phyloP scores from a whole-genome alignment of 2,888 invertebrate genomes.

The Macaria notata region DNA sequence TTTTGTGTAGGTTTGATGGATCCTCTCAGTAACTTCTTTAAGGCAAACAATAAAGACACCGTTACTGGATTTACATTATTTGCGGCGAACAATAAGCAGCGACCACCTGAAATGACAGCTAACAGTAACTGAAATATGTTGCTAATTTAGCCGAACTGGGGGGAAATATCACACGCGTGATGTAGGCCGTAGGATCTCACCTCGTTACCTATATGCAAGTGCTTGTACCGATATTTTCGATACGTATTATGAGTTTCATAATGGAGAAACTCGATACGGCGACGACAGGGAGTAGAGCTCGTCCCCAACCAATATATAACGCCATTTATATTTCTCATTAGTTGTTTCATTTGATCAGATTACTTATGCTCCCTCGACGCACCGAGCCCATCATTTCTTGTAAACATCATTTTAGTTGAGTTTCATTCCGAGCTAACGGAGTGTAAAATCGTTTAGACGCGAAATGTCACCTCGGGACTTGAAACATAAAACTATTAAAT shows the following conservation, averaged over 20 bases:
- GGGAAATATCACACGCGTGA: slow-evolving; percentile 3
- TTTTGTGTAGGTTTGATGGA: slow-evolving; percentile 26
- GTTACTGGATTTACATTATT: slow-evolving; percentile 28
- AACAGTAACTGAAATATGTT: slow-evolving; percentile 24
- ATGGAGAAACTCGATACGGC: slow-evolving; percentile 29
- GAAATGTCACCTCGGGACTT: slow-evolving; percentile 19
- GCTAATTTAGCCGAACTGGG: slow-evolving; percentile 15
- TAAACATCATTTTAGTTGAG: slow-evolving; percentile 57
- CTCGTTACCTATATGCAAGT: slow-evolving; percentile 5
- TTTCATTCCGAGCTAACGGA: slow-evolving; percentile 57
- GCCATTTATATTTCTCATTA: slow-evolving; percentile 78
- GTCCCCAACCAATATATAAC: slow-evolving; percentile 75
- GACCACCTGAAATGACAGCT: slow-evolving; percentile 26
- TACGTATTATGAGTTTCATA: slow-evolving; percentile 20
- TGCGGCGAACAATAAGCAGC: slow-evolving; percentile 23
- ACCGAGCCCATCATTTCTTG: slow-evolving; percentile 62
- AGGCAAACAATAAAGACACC: slow-evolving; percentile 26
- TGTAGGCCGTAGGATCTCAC: background rate
- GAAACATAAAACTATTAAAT: background rate
- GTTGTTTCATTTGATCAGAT: slow-evolving; percentile 74
- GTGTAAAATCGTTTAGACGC: slow-evolving; percentile 47
- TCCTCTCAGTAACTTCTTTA: slow-evolving; percentile 26
- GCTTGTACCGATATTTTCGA: background rate
- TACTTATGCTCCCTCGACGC: slow-evolving; percentile 65
- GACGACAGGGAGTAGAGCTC: slow-evolving; percentile 45